Evolutionary conservation across 1,140 invertebrate genomes (phyloP).

Genomic region (Leptoteleia sp.): DNA sequence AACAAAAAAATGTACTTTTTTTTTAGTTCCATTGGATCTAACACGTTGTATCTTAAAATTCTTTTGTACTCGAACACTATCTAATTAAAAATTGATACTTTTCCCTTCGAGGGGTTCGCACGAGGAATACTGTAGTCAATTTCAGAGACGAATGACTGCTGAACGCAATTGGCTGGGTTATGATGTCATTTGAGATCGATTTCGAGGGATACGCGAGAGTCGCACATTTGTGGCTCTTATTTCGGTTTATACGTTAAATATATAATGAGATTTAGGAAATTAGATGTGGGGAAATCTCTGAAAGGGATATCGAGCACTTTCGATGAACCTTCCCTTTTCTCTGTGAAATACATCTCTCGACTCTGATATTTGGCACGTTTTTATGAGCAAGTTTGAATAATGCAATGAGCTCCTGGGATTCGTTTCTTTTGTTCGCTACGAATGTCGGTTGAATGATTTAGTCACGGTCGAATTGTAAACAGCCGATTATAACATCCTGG

Average conservation of each 20-base stretch:
- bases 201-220: conserved; percentile 39
- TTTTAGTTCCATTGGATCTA: conserved; percentile 13
- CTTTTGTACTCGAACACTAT: conserved; percentile 2
- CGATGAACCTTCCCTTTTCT: conserved; percentile 48
- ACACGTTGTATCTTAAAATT: conserved; percentile 1
- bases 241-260: conserved; percentile 58
- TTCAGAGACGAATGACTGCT: conserved; percentile 35
- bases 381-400: conserved; percentile 64
- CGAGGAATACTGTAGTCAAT: conserved; percentile 11
- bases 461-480: conserved; percentile 54
- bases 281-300: conserved; percentile 43
- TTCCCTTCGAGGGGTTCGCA: conserved; percentile 11
- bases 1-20: conserved; percentile 41
- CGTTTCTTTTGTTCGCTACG: conserved; percentile 51
- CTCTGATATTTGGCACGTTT: conserved; percentile 63
- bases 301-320: conserved; percentile 57
- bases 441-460: conserved; percentile 54
- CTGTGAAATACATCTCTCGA: conserved; percentile 52
- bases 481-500: conserved; percentile 48
- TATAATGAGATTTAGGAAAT: conserved; percentile 58
- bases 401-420: conserved; percentile 55
- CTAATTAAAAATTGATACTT: conserved; percentile 40
- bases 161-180: conserved; percentile 42
- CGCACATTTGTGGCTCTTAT: conserved; percentile 54
- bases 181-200: conserved; percentile 42